These are phyloP conservation scores for Muscina levida DNA, from an alignment of 2,888 invertebrate genomes.

Conservation along the genomic window DNA sequence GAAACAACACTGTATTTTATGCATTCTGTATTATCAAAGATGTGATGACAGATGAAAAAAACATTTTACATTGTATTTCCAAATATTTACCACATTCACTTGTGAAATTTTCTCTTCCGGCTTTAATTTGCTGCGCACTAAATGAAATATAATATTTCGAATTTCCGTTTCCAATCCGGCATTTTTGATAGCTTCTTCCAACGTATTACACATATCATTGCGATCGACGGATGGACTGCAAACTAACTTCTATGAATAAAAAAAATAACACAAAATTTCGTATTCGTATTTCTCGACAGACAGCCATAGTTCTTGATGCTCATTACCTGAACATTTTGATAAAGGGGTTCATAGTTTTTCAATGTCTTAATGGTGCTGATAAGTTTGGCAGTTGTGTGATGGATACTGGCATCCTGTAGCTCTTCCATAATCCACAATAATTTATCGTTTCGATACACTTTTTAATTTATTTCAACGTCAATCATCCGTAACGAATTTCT, in stretches of 20 bases:
- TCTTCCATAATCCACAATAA: slow-evolving; percentile 75
- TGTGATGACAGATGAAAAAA: no score
- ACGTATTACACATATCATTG: slow-evolving; percentile 88
- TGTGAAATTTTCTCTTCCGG: slow-evolving; percentile 72
- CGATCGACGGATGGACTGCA: slow-evolving; percentile 88
- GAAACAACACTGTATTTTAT: no score
- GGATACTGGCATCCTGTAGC: slow-evolving; percentile 81
- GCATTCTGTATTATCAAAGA: no score
- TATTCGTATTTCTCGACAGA: background rate
- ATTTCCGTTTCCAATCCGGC: slow-evolving; percentile 91
- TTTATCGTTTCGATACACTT: background rate
- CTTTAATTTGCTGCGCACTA: slow-evolving; percentile 84
- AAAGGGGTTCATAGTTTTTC: slow-evolving; percentile 88
- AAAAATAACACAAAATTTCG: no score
- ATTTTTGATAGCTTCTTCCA: slow-evolving; percentile 88
- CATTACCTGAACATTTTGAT: slow-evolving; percentile 88
- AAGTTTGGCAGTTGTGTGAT: slow-evolving; percentile 88
- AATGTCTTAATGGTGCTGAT: slow-evolving; percentile 89
- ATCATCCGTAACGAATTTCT: slow-evolving; percentile 15
- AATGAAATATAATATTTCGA: slow-evolving; percentile 91
- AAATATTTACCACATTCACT: slow-evolving; percentile 49
- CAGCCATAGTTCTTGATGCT: no score
- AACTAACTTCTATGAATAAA: slow-evolving; percentile 86
- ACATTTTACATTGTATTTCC: no score
- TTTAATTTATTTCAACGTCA: slow-evolving; percentile 11